These are phyloP conservation scores for Odontocolon sp. DNA, from an alignment of 2,888 invertebrate genomes.

Conservation along the genomic window DNA sequence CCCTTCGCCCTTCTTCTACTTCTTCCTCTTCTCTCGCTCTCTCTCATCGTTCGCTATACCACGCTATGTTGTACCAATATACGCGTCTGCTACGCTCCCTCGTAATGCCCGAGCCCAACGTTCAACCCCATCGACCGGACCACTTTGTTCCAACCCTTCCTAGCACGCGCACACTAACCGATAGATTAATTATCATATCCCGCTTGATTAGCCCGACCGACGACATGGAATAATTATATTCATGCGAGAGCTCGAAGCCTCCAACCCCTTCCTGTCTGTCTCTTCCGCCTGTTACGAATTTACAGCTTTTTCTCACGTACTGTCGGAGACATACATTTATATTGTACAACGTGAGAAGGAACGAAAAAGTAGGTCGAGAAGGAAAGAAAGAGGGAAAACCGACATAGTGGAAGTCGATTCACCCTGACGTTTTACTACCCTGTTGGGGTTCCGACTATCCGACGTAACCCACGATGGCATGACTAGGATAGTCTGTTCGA, in stretches of 20 bases:
- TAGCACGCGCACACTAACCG: constrained; percentile 42
- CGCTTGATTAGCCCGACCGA: constrained; percentile 57
- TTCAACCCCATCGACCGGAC: constrained; percentile 47
- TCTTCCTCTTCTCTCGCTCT: too few species aligned
- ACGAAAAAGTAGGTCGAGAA: constrained; percentile 46
- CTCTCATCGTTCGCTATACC: constrained; percentile 10
- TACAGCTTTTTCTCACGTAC: constrained; percentile 10
- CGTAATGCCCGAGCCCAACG: constrained; percentile 4
- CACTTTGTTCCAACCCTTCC: constrained; percentile 49
- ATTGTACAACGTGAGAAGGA: constrained; percentile 30
- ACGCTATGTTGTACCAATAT: constrained; percentile 43
- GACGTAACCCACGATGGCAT: constrained; percentile 10
- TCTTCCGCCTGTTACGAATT: background rate
- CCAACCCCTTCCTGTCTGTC: constrained; percentile 2
- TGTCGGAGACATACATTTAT: constrained; percentile 23
- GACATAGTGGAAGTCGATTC: constrained; percentile 38
- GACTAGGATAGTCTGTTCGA: constrained; percentile 9
- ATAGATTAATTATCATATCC: constrained; percentile 60
- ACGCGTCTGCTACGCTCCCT: constrained; percentile 40
- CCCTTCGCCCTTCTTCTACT: constrained; percentile 40
- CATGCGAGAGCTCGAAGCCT: constrained; percentile 29
- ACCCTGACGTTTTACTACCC: constrained; percentile 52
- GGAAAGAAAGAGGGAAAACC: constrained; percentile 27
- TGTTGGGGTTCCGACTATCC: constrained; percentile 43
- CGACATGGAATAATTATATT: constrained; percentile 59